phyloP scores from a whole-genome alignment of 2,888 invertebrate species.

The Leucoptera coffeella region DNA sequence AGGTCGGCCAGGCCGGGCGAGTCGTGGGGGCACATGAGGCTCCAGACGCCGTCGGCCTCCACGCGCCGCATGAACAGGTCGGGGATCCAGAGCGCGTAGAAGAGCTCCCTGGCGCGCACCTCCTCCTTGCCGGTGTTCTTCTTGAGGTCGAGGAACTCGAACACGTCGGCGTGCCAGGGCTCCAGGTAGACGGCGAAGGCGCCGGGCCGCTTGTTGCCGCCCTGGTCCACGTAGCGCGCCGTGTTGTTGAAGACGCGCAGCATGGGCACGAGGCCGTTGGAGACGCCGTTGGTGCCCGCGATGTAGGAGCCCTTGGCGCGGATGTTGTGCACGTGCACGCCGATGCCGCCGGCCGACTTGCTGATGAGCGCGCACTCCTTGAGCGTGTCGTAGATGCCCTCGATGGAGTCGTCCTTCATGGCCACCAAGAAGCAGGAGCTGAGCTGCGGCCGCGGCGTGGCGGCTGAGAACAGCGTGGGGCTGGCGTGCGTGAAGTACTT shows the following conservation, averaged over 20 bases:
- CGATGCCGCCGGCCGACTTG: conserved; percentile 96
- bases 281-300: conserved; percentile 88
- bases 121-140: conserved; percentile 97
- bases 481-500: conserved; percentile 97
- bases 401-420: conserved; percentile 92
- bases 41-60: conserved; percentile 80
- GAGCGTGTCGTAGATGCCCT: conserved; percentile 89
- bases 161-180: conserved; percentile 98
- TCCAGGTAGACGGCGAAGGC: conserved; percentile 97
- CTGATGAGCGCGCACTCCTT: conserved; percentile 93
- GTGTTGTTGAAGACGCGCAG: conserved; percentile 92
- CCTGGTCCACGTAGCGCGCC: conserved; percentile 95
- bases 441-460: conserved; percentile 84
- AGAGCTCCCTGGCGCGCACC: conserved; percentile 87
- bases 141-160: conserved; percentile 89
- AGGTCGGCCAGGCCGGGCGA: conserved; percentile 85
- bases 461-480: conserved; percentile 94
- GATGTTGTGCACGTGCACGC: conserved; percentile 93
- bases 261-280: conserved; percentile 96
- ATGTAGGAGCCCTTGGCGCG: conserved; percentile 88
- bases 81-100: conserved; percentile 96
- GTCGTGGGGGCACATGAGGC: conserved; percentile 94
- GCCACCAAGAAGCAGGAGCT: conserved; percentile 94
- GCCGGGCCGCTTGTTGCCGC: conserved; percentile 95
- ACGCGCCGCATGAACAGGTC: conserved; percentile 97